Conservation (phyloP, 2,888 invertebrate genomes). For the Dyspetes luteomarginatus region DNA sequence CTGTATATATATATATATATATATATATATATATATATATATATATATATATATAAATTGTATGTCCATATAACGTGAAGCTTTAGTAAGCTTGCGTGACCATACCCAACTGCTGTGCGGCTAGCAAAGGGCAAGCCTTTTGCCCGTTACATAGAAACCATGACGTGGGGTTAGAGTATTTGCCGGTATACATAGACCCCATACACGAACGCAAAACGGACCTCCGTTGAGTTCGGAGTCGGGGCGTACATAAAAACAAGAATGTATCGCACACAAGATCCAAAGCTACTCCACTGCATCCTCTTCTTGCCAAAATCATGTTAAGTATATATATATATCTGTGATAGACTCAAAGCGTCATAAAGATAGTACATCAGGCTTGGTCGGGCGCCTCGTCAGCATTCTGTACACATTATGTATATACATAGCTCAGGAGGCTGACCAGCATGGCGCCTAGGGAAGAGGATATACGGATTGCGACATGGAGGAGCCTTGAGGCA, state of each 20-base stretch:
- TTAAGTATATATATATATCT: no score
- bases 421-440: not conserved
- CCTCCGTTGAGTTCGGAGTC: not conserved
- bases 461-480: not conserved
- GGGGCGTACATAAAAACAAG: constrained; percentile 21
- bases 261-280: constrained; percentile 7
- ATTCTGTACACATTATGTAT: not conserved
- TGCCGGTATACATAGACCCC: not conserved
- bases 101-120: constrained; percentile 22
- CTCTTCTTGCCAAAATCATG: constrained; percentile 14
- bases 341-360: constrained; percentile 34
- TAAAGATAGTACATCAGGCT: constrained; percentile 45
- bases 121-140: constrained; percentile 1
- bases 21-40: no score
- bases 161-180: constrained; percentile 1
- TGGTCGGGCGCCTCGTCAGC: not conserved
- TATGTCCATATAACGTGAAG: constrained; percentile 2
- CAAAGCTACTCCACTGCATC: constrained; percentile 8
- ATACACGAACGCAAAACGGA: not conserved
- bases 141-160: constrained; percentile 3
- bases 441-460: not conserved
- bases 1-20: not conserved
- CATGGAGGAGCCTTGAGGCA: constrained; percentile 3
- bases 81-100: constrained; percentile 32
- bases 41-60: not conserved